Evolutionary conservation across 2,113 vertebrate genomes (phyloP).

Genomic region (Pongo pygmaeus): DNA sequence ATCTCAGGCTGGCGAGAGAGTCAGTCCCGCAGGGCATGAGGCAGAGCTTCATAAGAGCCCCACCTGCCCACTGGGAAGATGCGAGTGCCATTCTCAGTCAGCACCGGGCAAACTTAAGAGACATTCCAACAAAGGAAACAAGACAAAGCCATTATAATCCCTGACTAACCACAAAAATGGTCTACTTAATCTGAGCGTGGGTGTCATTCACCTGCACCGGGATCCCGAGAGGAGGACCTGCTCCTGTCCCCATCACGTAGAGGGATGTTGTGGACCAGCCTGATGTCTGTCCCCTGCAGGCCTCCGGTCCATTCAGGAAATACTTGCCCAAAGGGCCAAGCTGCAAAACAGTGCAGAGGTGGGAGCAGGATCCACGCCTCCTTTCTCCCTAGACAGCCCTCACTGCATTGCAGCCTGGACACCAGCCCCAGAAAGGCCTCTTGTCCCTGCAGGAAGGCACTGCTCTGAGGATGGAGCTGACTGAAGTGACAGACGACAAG

Average conservation of each 20-base stretch:
- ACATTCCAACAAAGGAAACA: neutral
- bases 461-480: neutral
- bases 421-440: neutral
- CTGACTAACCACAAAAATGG: accelerated
- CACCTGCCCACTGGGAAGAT: neutral
- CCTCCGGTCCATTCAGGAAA: accelerated
- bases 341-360: neutral
- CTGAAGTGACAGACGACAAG: neutral
- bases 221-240: accelerated
- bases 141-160: neutral
- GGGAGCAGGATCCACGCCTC: neutral
- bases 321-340: neutral
- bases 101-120: neutral
- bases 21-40: accelerated
- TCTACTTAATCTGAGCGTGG: neutral
- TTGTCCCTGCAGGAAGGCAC: too few species aligned
- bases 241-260: accelerated
- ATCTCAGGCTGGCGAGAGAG: neutral
- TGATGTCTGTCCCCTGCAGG: accelerated
- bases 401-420: too few species aligned
- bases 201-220: accelerated
- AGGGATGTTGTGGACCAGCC: accelerated
- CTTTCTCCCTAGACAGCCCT: neutral
- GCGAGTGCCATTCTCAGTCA: neutral
- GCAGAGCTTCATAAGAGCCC: neutral